phyloP scores from a whole-genome alignment of 2,888 invertebrate genomes.

The Tridacna crocea region DNA sequence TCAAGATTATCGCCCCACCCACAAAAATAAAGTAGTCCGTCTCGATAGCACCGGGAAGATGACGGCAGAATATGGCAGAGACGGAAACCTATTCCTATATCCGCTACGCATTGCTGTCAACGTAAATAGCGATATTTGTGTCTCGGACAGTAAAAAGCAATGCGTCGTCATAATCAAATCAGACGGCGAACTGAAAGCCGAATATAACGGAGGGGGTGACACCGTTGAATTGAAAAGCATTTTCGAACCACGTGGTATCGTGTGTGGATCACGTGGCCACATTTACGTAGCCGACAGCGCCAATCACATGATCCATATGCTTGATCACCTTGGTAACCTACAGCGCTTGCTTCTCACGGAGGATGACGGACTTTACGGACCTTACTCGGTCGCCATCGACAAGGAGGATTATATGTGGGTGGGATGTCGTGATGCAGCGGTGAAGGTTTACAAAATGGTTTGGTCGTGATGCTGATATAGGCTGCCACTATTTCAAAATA shows the following conservation, averaged over 20 bases:
- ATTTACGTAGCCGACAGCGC: slow-evolving; percentile 65
- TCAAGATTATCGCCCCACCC: slow-evolving; percentile 64
- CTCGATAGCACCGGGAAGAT: slow-evolving; percentile 52
- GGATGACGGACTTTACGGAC: slow-evolving; percentile 60
- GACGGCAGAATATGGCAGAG: slow-evolving; percentile 62
- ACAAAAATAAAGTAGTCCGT: slow-evolving; percentile 64
- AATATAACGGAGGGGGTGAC: slow-evolving; percentile 49
- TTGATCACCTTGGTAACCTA: slow-evolving; percentile 64
- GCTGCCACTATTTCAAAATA: too few relatives aligned
- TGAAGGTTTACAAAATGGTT: slow-evolving; percentile 61
- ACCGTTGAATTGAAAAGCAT: slow-evolving; percentile 45
- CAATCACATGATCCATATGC: slow-evolving; percentile 61
- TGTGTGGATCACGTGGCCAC: slow-evolving; percentile 62
- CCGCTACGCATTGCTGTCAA: slow-evolving; percentile 71
- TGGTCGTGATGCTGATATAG: slow-evolving; percentile 41
- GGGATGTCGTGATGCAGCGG: slow-evolving; percentile 63
- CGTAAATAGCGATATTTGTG: slow-evolving; percentile 72
- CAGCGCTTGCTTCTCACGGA: slow-evolving; percentile 58
- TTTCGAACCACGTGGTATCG: slow-evolving; percentile 65
- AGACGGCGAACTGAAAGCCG: slow-evolving; percentile 58
- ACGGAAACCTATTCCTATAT: slow-evolving; percentile 65
- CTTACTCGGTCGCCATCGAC: slow-evolving; percentile 63
- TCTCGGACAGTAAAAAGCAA: slow-evolving; percentile 66
- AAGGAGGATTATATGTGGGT: slow-evolving; percentile 65
- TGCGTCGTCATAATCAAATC: slow-evolving; percentile 65